These are phyloP conservation scores for Phodopus roborovskii DNA, from an alignment of 2,113 vertebrate genomes.

Conservation along the genomic window DNA sequence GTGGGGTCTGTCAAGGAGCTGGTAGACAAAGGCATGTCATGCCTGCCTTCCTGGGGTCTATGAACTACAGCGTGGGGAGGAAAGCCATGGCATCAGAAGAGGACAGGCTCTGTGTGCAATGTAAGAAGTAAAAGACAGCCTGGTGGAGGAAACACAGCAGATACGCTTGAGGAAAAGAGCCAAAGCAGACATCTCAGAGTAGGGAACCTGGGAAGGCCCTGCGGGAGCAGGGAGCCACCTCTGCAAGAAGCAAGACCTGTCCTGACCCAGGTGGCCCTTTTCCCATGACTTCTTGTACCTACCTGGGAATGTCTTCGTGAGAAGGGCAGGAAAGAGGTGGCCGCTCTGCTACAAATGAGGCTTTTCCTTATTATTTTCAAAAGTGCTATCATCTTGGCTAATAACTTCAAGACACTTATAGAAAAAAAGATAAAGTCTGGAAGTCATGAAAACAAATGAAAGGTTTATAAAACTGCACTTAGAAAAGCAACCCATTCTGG, in stretches of 20 bases:
- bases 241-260: accelerated
- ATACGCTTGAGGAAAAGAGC: neutral
- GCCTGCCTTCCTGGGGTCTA: too few species aligned
- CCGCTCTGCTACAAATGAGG: accelerated
- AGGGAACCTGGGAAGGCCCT: neutral
- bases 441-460: slow-evolving; percentile 84
- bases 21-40: accelerated
- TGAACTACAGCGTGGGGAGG: neutral
- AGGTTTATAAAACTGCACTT: slow-evolving; percentile 83
- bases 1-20: accelerated
- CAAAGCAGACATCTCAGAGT: neutral
- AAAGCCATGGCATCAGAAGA: neutral
- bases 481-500: slow-evolving; percentile 83
- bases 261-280: accelerated
- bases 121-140: neutral
- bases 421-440: slow-evolving; percentile 64
- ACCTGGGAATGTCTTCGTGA: accelerated
- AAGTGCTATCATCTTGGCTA: neutral
- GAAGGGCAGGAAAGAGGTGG: accelerated
- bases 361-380: neutral
- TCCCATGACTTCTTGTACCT: accelerated
- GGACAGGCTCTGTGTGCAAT: neutral
- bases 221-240: neutral
- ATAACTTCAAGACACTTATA: neutral
- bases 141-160: too few species aligned